Base-by-base conservation (phyloP, 1,140 invertebrate genomes). In the Maconellicoccus hirsutus region DNA sequence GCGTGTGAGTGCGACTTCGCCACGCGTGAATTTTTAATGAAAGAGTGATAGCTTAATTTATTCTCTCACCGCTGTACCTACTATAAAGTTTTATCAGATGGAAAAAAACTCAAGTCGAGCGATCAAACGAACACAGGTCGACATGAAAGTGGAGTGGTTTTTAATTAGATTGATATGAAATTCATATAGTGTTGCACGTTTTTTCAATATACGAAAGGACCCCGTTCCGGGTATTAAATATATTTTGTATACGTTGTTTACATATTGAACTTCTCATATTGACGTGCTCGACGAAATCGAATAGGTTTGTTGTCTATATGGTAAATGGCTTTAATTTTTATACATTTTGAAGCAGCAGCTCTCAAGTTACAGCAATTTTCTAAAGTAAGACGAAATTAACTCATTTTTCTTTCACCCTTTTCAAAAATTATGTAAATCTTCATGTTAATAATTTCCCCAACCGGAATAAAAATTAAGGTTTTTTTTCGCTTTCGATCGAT, bases 91-190 rank as follows among this genome's bases (percentile, higher is more conserved):
- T 52, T 52, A 52, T 52, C 42, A 52, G 42, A 52, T 52, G n/a
- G 42, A 52, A 52, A 52, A 6, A 16, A 19, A 52, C n/a, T 52
- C 12, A 52, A 52, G 42, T 52, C 42, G 42, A 52, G 42, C n/a
- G 42, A 52, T 52, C 42, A 52, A 19, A 52, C n/a, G 12, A 52
- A 52, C n/a, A 52, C 42, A 52, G 42, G 42, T 52, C 42, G 42
- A 52, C 42, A 19, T 52, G n/a, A 52, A 52, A 52, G 42, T 52
- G 42, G 42, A 52, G 42, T 52, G 42, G 42, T 52, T 52, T 52
- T 52, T 52, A 52, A 52, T 52, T 52, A 52, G 42, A 52, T 52
- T 52, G 42, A 52, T 52, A 52, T 52, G 42, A 52, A 52, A 52
- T 52, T 52, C 42, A 52, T 52, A 52, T 52, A 52, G 42, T 14